phyloP scores from a whole-genome alignment of 2,888 invertebrate genomes.

The Trissolcus japonicus region DNA sequence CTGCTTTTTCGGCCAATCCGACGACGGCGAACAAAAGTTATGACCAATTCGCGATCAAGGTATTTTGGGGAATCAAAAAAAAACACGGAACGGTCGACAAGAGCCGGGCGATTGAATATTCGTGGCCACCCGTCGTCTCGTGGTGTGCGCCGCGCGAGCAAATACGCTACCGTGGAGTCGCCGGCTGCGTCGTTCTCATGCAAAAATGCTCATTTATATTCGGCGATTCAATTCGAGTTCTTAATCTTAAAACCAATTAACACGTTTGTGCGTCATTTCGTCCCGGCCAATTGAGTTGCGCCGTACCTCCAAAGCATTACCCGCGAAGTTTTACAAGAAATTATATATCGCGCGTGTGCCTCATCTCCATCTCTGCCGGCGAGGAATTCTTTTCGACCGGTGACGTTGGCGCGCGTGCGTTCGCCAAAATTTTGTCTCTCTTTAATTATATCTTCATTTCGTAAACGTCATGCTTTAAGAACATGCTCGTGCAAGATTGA shows the following conservation, averaged over 20 bases:
- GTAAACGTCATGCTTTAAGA: too few relatives aligned
- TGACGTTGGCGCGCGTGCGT: too few relatives aligned
- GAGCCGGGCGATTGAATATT: constrained; percentile 67
- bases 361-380: too few relatives aligned
- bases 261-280: constrained; percentile 45
- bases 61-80: too few relatives aligned
- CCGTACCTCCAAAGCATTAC: neutral
- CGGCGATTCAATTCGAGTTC: constrained; percentile 52
- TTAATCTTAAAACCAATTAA: constrained; percentile 55
- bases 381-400: too few relatives aligned
- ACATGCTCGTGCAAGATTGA: too few relatives aligned
- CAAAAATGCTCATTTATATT: constrained; percentile 55
- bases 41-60: neutral
- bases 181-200: constrained; percentile 42
- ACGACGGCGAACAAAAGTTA: too few relatives aligned
- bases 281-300: constrained; percentile 18
- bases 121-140: constrained; percentile 59
- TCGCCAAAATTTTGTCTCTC: too few relatives aligned
- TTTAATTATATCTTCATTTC: too few relatives aligned
- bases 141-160: constrained; percentile 54
- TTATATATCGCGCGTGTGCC: neutral
- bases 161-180: constrained; percentile 53
- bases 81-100: too few relatives aligned
- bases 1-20: constrained; percentile 2
- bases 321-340: constrained; percentile 11